Evolutionary conservation across 2,888 invertebrate species (phyloP).

Genomic region (Mycalesis mineus): DNA sequence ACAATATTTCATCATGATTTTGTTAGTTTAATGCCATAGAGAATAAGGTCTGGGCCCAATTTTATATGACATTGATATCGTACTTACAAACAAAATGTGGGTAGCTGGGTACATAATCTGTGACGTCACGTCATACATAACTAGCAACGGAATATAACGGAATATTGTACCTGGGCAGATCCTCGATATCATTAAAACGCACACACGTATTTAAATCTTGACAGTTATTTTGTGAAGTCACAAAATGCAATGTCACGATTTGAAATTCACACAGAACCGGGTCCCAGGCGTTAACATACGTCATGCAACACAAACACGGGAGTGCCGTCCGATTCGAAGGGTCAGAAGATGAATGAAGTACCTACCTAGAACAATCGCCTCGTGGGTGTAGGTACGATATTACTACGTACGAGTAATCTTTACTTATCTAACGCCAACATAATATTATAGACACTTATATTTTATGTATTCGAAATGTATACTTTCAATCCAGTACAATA

Average conservation of each 20-base stretch:
- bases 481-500: conserved; percentile 48
- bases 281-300: conserved; percentile 38
- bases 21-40: not conserved
- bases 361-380: conserved; percentile 53
- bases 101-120: not conserved
- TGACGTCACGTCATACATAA: not conserved
- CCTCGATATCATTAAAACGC: too few species aligned
- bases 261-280: not conserved
- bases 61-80: not conserved
- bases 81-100: not conserved
- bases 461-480: conserved; percentile 65
- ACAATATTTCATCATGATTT: not conserved
- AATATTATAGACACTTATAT: conserved; percentile 66
- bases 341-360: conserved; percentile 42
- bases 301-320: conserved; percentile 45
- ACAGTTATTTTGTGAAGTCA: not conserved
- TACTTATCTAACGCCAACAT: conserved; percentile 74
- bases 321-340: conserved; percentile 46
- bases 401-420: conserved; percentile 62
- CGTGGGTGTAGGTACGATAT: conserved; percentile 53
- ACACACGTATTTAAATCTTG: too few species aligned
- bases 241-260: not conserved
- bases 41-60: not conserved
- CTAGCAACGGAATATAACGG: too few species aligned
- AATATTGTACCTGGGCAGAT: too few species aligned